Conservation (phyloP, 2,797 vertebrate species). For the Emys orbicularis region DNA sequence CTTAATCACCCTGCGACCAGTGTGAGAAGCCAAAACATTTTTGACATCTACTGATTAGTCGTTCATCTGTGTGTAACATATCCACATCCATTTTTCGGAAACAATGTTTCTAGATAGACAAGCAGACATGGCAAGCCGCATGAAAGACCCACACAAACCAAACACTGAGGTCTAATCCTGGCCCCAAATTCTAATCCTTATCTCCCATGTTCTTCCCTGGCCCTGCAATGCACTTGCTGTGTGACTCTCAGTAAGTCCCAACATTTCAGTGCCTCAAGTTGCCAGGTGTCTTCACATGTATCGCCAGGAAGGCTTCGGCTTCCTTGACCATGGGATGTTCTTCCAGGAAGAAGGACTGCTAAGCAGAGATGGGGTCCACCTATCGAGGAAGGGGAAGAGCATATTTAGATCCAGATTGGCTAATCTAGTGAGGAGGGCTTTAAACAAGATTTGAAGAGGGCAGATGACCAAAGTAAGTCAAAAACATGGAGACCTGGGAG, state of each 20-base stretch:
- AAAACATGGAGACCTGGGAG: too few species aligned
- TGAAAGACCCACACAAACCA: neutral
- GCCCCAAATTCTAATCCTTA: neutral
- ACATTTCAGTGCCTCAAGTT: neutral
- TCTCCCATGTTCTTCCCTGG: fast-evolving
- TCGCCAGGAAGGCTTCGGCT: too few species aligned
- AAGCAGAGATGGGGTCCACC: too few species aligned
- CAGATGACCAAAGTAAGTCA: too few species aligned
- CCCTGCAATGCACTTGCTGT: fast-evolving
- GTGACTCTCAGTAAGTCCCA: neutral
- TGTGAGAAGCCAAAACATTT: neutral
- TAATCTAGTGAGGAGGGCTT: too few species aligned
- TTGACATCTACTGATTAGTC: neutral
- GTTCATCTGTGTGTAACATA: neutral
- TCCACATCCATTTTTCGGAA: neutral
- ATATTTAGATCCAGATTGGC: too few species aligned
- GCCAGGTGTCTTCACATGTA: too few species aligned
- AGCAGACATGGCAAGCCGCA: neutral
- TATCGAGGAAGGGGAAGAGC: too few species aligned
- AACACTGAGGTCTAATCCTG: neutral
- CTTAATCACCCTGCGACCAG: neutral
- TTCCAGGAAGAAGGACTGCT: too few species aligned
- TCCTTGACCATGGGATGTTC: too few species aligned
- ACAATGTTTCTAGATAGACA: neutral
- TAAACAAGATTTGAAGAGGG: too few species aligned